Evolutionary conservation across 2,888 invertebrate species (phyloP).

Genomic region (Gerris lacustris): DNA sequence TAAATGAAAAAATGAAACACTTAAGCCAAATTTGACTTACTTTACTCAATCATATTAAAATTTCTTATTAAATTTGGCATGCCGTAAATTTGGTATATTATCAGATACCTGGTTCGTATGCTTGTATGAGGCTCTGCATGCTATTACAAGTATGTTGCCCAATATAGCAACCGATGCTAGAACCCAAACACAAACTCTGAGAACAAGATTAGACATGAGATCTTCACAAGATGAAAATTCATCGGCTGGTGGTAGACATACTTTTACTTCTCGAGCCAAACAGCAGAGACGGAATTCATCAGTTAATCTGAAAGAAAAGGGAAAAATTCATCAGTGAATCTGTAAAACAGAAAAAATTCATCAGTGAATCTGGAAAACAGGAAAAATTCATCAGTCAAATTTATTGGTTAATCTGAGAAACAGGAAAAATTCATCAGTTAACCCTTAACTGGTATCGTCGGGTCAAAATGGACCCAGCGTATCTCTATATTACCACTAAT

Average conservation of each 20-base stretch:
- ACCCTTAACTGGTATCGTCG: too few relatives aligned
- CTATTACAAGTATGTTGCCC: slow-evolving; percentile 37
- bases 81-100: too few relatives aligned
- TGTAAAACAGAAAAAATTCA: not conserved
- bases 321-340: not conserved
- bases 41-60: too few relatives aligned
- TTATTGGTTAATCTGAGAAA: slow-evolving; percentile 3
- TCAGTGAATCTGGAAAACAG: too few relatives aligned
- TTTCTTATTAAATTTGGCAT: too few relatives aligned
- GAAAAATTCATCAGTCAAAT: not conserved
- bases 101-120: slow-evolving; percentile 37
- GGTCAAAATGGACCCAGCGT: too few relatives aligned
- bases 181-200: slow-evolving; percentile 37
- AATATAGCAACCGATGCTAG: slow-evolving; percentile 36
- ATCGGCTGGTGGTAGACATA: slow-evolving; percentile 35
- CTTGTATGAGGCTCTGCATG: slow-evolving; percentile 36
- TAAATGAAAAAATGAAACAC: too few relatives aligned
- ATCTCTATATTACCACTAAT: too few relatives aligned
- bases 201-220: slow-evolving; percentile 37
- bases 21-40: too few relatives aligned
- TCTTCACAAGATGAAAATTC: slow-evolving; percentile 39
- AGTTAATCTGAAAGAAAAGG: slow-evolving; percentile 28
- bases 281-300: slow-evolving; percentile 35
- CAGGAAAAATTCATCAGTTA: not conserved
- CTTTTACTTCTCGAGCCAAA: slow-evolving; percentile 27